Evolutionary conservation across 2,888 invertebrate species (phyloP).

Genomic region (Eulithis testata): DNA sequence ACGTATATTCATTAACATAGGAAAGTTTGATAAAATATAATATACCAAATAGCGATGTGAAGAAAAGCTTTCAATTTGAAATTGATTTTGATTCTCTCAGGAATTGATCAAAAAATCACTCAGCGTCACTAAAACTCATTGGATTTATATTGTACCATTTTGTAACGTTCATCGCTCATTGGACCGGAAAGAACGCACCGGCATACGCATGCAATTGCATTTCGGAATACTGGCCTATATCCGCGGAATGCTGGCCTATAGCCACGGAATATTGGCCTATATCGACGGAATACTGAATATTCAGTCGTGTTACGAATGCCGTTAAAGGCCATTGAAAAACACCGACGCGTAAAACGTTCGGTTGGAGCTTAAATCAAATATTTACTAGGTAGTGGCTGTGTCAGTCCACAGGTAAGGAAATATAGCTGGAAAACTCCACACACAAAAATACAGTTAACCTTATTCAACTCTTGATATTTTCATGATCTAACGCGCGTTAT

Average conservation of each 20-base stretch:
- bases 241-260: neutral
- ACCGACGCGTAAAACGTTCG: slow-evolving; percentile 40
- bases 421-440: slow-evolving; percentile 1
- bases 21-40: too few species aligned
- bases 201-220: neutral
- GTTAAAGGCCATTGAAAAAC: slow-evolving; percentile 46
- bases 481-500: too few species aligned
- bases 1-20: too few species aligned
- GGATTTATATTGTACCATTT: neutral
- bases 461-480: too few species aligned
- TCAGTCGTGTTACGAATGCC: slow-evolving; percentile 19
- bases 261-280: slow-evolving; percentile 3
- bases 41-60: neutral
- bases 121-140: neutral
- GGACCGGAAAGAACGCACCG: slow-evolving; percentile 3
- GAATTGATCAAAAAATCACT: too few species aligned
- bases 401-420: neutral
- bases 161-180: slow-evolving; percentile 13
- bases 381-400: slow-evolving; percentile 39
- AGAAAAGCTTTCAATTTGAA: neutral
- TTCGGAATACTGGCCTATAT: slow-evolving; percentile 8
- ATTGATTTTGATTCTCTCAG: too few species aligned
- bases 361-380: slow-evolving; percentile 51
- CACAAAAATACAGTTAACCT: too few species aligned
- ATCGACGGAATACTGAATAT: slow-evolving; percentile 6